A percentile compares a stretch with the other conserved stretches of the same genome.
phyloP scores from a whole-genome alignment of 1,140 invertebrate species.

The Euura lappo region DNA sequence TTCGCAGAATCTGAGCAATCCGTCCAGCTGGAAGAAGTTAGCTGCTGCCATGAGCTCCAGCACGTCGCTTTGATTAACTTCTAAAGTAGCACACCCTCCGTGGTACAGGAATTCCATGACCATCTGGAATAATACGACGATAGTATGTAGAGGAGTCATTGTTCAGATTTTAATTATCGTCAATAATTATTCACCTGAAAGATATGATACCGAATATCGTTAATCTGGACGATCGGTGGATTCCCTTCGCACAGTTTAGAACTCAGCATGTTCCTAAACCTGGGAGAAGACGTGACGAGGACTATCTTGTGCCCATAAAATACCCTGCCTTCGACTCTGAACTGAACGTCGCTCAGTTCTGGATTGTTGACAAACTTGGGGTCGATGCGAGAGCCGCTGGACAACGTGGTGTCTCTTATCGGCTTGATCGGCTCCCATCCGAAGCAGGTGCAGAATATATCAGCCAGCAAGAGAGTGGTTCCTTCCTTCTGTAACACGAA shows the following conservation, averaged over 20 bases:
- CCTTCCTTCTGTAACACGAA: conserved; percentile 77
- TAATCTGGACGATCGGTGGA: conserved; percentile 88
- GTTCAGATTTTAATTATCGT: not conserved
- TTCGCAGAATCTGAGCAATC: conserved; percentile 84
- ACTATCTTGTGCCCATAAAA: conserved; percentile 96
- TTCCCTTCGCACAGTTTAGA: conserved; percentile 77
- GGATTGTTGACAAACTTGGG: conserved; percentile 93
- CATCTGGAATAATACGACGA: conserved; percentile 65
- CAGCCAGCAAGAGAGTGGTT: conserved; percentile 83
- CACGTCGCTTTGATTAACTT: conserved; percentile 80
- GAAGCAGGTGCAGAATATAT: conserved; percentile 88
- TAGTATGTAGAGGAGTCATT: not conserved
- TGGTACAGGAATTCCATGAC: conserved; percentile 94
- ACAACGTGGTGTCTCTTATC: conserved; percentile 75
- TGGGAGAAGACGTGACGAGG: conserved; percentile 85
- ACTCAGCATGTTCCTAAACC: conserved; percentile 86
- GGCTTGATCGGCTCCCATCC: conserved; percentile 85
- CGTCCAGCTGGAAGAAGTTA: conserved; percentile 90
- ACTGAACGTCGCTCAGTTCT: conserved; percentile 88
- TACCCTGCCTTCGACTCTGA: conserved; percentile 87
- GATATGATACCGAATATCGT: conserved; percentile 90
- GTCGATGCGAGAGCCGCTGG: conserved; percentile 80
- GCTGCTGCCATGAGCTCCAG: conserved; percentile 90
- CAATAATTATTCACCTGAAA: conserved; percentile 72
- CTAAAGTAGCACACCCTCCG: conserved; percentile 79